Evolutionary conservation across 2,888 invertebrate genomes (phyloP).

Genomic region (Lycophotia porphyrea): DNA sequence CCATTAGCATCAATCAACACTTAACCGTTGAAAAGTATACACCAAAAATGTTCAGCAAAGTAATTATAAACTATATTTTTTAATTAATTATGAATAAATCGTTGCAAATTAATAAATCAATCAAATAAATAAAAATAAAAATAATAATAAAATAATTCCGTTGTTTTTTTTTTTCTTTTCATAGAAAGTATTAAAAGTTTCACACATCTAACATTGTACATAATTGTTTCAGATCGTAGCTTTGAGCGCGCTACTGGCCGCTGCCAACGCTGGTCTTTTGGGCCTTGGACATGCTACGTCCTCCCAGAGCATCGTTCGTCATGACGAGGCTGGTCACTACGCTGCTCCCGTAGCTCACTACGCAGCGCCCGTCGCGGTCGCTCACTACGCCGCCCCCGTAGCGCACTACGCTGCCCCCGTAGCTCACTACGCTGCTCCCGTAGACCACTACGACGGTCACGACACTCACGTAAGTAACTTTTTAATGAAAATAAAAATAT

Average conservation of each 20-base stretch:
- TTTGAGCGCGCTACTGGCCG: conserved; percentile 70
- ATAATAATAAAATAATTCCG: no score
- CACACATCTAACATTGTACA: not conserved
- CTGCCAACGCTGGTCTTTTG: conserved; percentile 74
- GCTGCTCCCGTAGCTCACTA: conserved; percentile 61
- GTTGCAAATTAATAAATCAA: no score
- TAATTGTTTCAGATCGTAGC: conserved; percentile 55
- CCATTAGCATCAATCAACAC: conserved; percentile 70
- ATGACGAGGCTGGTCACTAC: conserved; percentile 65
- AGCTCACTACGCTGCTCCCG: conserved; percentile 60
- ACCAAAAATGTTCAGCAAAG: conserved; percentile 74
- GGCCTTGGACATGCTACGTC: conserved; percentile 67
- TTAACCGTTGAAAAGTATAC: conserved; percentile 58
- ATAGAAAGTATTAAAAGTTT: not conserved
- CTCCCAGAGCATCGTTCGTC: conserved; percentile 63
- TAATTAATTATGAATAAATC: no score
- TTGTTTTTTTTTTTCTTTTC: not conserved
- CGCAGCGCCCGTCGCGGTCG: conserved; percentile 58
- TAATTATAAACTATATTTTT: conserved; percentile 45
- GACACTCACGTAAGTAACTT: conserved; percentile 70
- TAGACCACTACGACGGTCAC: conserved; percentile 71
- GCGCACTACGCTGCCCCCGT: conserved; percentile 68
- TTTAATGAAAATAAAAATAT: not conserved
- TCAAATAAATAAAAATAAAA: no score
- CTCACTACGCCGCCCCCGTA: conserved; percentile 68